Conservation (phyloP, 2,888 invertebrate species). For the Trichogramma dendrolimi region DNA sequence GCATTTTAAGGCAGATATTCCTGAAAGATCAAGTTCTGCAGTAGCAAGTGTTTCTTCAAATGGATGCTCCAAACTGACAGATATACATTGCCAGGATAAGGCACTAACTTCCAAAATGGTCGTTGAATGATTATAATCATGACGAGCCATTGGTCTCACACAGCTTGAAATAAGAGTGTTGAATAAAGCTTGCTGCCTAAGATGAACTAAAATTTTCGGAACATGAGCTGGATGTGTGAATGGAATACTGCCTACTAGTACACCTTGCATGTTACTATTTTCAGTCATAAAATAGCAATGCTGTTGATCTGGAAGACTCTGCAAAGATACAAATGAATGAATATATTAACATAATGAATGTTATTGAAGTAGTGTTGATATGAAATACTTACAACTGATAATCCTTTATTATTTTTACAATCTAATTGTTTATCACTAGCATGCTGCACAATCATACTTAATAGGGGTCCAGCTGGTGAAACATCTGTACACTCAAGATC, state of each 20-base stretch:
- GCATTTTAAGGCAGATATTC: conserved; percentile 76
- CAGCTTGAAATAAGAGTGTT: conserved; percentile 86
- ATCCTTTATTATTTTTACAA: conserved; percentile 69
- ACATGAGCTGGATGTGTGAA: conserved; percentile 93
- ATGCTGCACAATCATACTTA: conserved; percentile 75
- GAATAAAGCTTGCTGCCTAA: conserved; percentile 88
- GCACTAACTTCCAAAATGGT: conserved; percentile 92
- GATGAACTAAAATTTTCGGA: conserved; percentile 75
- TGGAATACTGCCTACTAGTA: conserved; percentile 75
- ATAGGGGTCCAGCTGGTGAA: conserved; percentile 60
- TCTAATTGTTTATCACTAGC: conserved; percentile 71
- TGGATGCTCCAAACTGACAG: conserved; percentile 88
- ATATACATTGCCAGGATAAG: conserved; percentile 82
- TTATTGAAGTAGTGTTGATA: background rate
- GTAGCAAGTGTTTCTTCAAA: conserved; percentile 89
- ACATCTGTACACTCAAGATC: conserved; percentile 59
- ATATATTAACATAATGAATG: background rate
- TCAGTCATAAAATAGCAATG: conserved; percentile 93
- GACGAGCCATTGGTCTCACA: conserved; percentile 75
- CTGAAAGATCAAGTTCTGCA: conserved; percentile 80
- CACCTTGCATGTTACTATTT: conserved; percentile 70
- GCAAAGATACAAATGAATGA: conserved; percentile 37
- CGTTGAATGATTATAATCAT: conserved; percentile 70
- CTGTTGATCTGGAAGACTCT: conserved; percentile 87
- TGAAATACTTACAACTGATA: conserved; percentile 71